Evolutionary conservation across 2,797 vertebrate genomes (phyloP).

Genomic region (Echeneis naucrates): DNA sequence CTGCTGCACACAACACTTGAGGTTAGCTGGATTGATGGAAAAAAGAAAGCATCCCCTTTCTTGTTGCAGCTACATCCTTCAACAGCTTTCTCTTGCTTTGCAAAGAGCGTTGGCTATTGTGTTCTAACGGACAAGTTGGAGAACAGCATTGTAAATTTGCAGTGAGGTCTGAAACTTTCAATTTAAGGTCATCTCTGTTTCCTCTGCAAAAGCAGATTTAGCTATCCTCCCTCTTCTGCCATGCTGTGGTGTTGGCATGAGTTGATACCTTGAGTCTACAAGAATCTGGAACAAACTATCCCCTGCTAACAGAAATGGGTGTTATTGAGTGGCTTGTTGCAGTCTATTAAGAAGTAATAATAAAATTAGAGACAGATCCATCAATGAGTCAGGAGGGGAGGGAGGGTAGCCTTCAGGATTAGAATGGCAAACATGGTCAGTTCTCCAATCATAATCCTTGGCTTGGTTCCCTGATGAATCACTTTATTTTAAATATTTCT

Average conservation of each 20-base stretch:
- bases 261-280: slow-evolving; percentile 49
- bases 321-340: slow-evolving; percentile 70
- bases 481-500: slow-evolving; percentile 57
- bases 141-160: slow-evolving; percentile 60
- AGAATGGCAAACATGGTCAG: slow-evolving; percentile 54
- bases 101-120: slow-evolving; percentile 42
- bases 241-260: slow-evolving; percentile 58
- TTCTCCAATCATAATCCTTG: slow-evolving; percentile 51
- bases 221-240: slow-evolving; percentile 40
- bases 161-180: slow-evolving; percentile 63
- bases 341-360: slow-evolving; percentile 76
- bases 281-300: slow-evolving; percentile 75
- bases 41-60: slow-evolving; percentile 52
- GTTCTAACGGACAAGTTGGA: slow-evolving; percentile 70
- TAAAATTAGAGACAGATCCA: slow-evolving; percentile 70
- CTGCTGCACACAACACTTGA: slow-evolving; percentile 37
- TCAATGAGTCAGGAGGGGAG: slow-evolving; percentile 46
- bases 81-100: slow-evolving; percentile 54
- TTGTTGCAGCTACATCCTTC: slow-evolving; percentile 47
- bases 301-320: slow-evolving; percentile 65
- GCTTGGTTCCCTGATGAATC: slow-evolving; percentile 54
- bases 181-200: slow-evolving; percentile 58
- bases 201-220: slow-evolving; percentile 62
- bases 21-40: slow-evolving; percentile 55
- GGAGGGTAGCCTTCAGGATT: slow-evolving; percentile 18